Evolutionary conservation across 2,113 vertebrate genomes (phyloP).

Genomic region (Dolichotis patagonum): DNA sequence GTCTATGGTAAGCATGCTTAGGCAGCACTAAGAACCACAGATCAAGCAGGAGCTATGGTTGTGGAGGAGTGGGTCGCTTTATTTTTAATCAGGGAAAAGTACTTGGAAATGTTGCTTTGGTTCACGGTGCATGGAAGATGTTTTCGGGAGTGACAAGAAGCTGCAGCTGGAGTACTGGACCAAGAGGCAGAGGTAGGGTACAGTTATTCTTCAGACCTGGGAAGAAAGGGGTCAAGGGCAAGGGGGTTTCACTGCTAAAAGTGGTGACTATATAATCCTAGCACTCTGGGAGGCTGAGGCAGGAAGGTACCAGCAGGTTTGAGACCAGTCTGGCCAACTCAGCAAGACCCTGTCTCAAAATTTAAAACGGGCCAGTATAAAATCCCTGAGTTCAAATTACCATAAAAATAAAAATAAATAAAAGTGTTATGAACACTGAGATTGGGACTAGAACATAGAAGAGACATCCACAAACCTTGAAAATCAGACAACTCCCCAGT

Average conservation of each 20-base stretch:
- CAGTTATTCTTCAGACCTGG: not conserved
- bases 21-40: not conserved
- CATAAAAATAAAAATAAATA: not conserved
- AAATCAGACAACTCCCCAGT: not conserved
- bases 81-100: conserved; percentile 4
- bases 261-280: not conserved
- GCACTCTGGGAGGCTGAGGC: not conserved
- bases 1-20: not conserved
- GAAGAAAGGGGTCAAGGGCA: not conserved
- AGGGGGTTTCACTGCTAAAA: not conserved
- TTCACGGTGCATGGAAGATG: not conserved
- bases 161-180: not conserved
- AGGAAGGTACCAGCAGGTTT: not conserved
- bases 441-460: not conserved
- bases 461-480: not conserved
- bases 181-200: not conserved
- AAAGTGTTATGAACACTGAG: not conserved
- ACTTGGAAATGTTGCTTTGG: conserved; percentile 40
- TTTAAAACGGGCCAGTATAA: not conserved
- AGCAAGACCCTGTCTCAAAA: not conserved
- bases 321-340: not conserved
- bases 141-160: not conserved
- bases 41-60: not conserved
- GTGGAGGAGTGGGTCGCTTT: not conserved
- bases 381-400: not conserved